Percentiles rank a stretch among this genome's conserved stretches.
phyloP scores from a whole-genome alignment of 2,113 vertebrate species.

The Protobothrops mucrosquamatus region DNA sequence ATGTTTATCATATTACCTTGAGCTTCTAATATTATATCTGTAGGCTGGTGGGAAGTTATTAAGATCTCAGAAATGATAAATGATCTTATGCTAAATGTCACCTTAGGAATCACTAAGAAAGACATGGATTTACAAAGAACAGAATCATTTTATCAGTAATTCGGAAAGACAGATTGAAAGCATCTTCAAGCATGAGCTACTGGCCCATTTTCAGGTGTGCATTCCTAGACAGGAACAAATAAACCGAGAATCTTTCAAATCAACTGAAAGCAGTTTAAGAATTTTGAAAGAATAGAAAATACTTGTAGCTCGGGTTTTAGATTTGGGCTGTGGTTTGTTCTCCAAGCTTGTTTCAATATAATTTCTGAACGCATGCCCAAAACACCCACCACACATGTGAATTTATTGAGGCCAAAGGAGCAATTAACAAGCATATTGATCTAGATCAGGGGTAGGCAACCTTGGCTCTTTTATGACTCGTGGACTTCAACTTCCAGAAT shows the following conservation, averaged over 20 bases:
- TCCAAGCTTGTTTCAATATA: too few relatives aligned
- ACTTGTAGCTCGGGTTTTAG: too few relatives aligned
- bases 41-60: background rate
- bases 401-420: too few relatives aligned
- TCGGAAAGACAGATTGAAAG: background rate
- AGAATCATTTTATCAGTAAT: background rate
- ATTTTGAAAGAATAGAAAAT: background rate
- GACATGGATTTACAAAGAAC: background rate
- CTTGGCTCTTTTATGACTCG: too few relatives aligned
- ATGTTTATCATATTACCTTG: background rate
- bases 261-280: background rate
- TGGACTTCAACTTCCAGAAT: too few relatives aligned
- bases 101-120: background rate
- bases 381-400: too few relatives aligned
- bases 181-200: background rate
- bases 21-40: background rate
- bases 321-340: too few relatives aligned
- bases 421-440: too few relatives aligned
- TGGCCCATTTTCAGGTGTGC: background rate
- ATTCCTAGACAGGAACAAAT: background rate
- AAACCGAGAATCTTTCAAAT: background rate
- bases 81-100: background rate
- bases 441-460: too few relatives aligned
- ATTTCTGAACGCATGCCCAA: too few relatives aligned
- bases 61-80: background rate